Percentiles rank a stretch among this genome's conserved stretches.
phyloP scores from a whole-genome alignment of 2,888 invertebrate genomes.

The Drosophila leonis region DNA sequence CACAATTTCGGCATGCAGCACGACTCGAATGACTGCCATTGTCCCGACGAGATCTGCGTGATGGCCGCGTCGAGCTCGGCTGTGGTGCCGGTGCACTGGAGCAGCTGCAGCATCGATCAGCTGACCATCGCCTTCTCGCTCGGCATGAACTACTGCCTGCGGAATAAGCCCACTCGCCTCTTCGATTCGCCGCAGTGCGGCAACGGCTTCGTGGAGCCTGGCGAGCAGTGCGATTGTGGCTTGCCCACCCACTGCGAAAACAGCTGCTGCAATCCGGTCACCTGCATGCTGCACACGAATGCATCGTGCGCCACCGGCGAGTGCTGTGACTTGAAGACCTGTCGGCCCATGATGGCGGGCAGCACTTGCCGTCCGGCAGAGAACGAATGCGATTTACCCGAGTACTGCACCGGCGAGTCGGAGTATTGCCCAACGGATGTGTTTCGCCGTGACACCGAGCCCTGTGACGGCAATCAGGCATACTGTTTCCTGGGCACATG shows the following conservation, averaged over 20 bases:
- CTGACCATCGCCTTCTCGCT: no score
- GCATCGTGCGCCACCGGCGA: conserved; percentile 98
- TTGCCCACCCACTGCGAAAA: conserved; percentile 91
- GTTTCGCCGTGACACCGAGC: conserved; percentile 94
- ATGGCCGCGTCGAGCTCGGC: no score
- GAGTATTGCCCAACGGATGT: conserved; percentile 97
- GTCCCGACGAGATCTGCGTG: no score
- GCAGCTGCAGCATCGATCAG: no score
- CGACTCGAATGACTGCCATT: no score
- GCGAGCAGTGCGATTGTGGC: conserved; percentile 98
- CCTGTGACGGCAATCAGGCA: conserved; percentile 91
- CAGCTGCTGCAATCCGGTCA: conserved; percentile 93
- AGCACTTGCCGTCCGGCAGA: conserved; percentile 92
- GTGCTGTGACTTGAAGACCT: conserved; percentile 94
- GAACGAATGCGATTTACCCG: conserved; percentile 97
- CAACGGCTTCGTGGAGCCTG: conserved; percentile 98
- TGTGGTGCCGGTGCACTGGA: no score
- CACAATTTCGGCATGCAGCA: no score
- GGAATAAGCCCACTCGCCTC: conserved; percentile 93
- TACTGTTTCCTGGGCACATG: conserved; percentile 97
- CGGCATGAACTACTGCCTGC: conserved; percentile 97
- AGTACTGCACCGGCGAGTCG: conserved; percentile 96
- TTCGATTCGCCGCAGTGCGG: conserved; percentile 96
- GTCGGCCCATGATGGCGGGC: conserved; percentile 84
- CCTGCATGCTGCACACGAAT: conserved; percentile 94